A percentile compares a stretch with the other conserved stretches of the same genome.
Evolutionary conservation across 1,140 invertebrate genomes (phyloP).

Genomic region (Potamilus streckersoni): DNA sequence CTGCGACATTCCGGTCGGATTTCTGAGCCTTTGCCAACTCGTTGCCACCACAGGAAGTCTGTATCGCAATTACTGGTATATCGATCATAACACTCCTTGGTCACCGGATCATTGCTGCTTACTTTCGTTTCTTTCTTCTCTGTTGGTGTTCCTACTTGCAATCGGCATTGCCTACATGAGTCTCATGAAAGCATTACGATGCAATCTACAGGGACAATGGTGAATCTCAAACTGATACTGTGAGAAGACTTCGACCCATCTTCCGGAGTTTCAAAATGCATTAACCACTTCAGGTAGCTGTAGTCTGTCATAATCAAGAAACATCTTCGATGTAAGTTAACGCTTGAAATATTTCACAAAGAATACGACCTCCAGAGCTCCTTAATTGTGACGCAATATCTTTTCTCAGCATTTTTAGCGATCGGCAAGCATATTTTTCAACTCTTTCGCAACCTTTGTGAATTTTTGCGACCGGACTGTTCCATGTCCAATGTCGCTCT

Average conservation of each 20-base stretch:
- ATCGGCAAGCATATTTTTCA: conserved; percentile 21
- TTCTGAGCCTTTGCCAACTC: no score
- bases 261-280: conserved; percentile 6
- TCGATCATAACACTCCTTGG: no score
- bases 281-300: background rate
- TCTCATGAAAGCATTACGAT: conserved; percentile 5
- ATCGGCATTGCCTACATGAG: conserved; percentile 3
- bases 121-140: conserved; percentile 1
- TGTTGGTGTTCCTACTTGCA: background rate
- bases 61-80: no score
- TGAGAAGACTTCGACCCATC: conserved; percentile 10
- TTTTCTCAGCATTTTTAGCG: background rate
- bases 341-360: conserved; percentile 39
- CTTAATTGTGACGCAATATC: conserved; percentile 34
- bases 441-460: conserved; percentile 34
- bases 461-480: conserved; percentile 48
- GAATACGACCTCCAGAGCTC: conserved; percentile 38
- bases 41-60: no score
- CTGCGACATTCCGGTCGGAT: no score
- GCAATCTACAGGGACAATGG: conserved; percentile 3
- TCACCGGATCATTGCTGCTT: no score
- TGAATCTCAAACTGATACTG: background rate
- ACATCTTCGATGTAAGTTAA: conserved; percentile 32
- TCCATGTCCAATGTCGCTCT: conserved; percentile 39
- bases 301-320: conserved; percentile 26